These are phyloP conservation scores for Helicorthomorpha holstii DNA, from an alignment of 1,140 invertebrate species.

Conservation along the genomic window DNA sequence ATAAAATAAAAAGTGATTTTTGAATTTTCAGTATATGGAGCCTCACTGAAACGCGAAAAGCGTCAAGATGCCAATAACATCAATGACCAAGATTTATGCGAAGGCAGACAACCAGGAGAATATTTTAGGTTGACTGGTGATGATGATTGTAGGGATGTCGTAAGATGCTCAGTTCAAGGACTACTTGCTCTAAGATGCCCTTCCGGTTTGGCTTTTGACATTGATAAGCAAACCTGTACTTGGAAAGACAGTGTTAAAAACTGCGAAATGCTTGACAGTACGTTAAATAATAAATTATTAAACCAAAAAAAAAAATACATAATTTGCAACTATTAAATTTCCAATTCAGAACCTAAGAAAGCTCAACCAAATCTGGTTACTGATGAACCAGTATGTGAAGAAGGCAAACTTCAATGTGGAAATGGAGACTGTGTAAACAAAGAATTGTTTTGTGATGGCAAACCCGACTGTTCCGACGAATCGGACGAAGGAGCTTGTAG, in stretches of 20 bases:
- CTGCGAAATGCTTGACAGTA: constrained; percentile 42
- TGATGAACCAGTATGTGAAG: constrained; percentile 67
- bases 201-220: constrained; percentile 81
- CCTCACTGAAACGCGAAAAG: background rate
- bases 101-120: constrained; percentile 87
- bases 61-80: constrained; percentile 13
- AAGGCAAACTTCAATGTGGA: constrained; percentile 67
- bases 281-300: constrained; percentile 5
- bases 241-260: constrained; percentile 89
- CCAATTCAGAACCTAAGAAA: constrained; percentile 55
- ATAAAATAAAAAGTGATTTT: too few relatives aligned
- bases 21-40: background rate
- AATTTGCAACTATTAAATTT: background rate
- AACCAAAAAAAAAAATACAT: background rate
- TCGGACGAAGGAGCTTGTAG: constrained; percentile 84
- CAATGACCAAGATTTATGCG: constrained; percentile 65
- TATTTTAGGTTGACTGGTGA: constrained; percentile 81
- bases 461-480: constrained; percentile 72
- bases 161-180: constrained; percentile 78
- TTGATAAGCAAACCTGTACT: constrained; percentile 89
- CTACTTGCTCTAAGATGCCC: constrained; percentile 83
- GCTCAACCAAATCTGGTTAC: constrained; percentile 75
- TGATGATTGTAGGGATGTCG: constrained; percentile 85
- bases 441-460: constrained; percentile 83
- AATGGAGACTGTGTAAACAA: constrained; percentile 71